Evolutionary conservation across 2,797 vertebrate species (phyloP), one percentile per base, ranked within the genome.

Genomic region (Scolopax bukidnonensis): DNA sequence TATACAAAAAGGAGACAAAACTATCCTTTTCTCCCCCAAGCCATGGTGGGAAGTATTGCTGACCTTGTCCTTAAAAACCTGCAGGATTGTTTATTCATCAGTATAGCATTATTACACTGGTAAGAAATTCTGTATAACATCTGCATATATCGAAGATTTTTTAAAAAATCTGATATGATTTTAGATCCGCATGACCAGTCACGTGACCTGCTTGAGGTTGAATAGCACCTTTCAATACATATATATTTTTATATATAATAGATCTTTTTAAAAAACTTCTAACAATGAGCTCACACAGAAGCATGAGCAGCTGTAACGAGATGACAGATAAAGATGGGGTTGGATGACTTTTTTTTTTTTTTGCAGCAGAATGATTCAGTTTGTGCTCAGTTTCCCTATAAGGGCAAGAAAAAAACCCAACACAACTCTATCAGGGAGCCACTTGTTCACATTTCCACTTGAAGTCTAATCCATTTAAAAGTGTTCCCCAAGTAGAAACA

Each of bases 131-230:
- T 99, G 99, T 99, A 99, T 98, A 99, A 99, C 98, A 99, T 99
- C 99, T 99, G 99, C 99, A 99, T 99, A 99, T 99, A 99, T 99
- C 98, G 98, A 99, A 99, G 98, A 99, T 99, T 98, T 98, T 98
- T 98, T 97, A 41, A 98, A 98, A 98, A 98, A 98, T 99, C 98
- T 99, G 99, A 99, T 99, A 99, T 99, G 99, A 99, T 98, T 98
- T 99, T 98, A 99, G 99, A 99, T 99, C 99, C 98, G 99, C 99
- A 99, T 99, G 99, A 99, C 99, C 99, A 99, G 99, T 99, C 99
- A 99, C 98, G 98, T 99, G 99, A 99, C 99, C 99, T 99, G 99
- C 98, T 98, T 97, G 98, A 99, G 99, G 98, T 99, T 99, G 97
- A 98, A 99, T 99, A 99, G 99, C 99, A 99, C 99, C 99, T 97